phyloP scores from a whole-genome alignment of 2,888 invertebrate species.

The Oscheius sp. region DNA sequence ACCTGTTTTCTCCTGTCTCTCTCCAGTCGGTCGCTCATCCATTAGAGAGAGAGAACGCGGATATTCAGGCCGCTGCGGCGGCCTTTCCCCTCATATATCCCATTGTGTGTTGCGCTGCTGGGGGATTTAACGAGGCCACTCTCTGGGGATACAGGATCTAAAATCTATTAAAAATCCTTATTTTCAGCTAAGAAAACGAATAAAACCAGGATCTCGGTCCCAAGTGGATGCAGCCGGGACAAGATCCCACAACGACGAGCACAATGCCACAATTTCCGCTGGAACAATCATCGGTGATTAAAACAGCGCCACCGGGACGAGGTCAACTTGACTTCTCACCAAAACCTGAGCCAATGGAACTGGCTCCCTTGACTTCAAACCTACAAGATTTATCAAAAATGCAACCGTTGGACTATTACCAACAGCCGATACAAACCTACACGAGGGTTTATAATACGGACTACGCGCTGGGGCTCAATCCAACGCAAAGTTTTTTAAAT shows the following conservation, averaged over 20 bases:
- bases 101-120: conserved; percentile 22
- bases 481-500: conserved; percentile 16
- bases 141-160: neutral
- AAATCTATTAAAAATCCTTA: neutral
- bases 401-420: conserved; percentile 64
- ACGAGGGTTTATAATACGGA: conserved; percentile 44
- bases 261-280: conserved; percentile 59
- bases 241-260: conserved; percentile 9
- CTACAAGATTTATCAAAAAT: conserved; percentile 69
- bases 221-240: conserved; percentile 33
- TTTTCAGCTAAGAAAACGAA: neutral
- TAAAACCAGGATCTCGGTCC: neutral
- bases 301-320: conserved; percentile 71
- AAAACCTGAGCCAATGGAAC: conserved; percentile 71
- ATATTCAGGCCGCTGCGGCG: conserved; percentile 31
- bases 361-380: conserved; percentile 60
- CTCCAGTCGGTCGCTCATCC: conserved; percentile 22
- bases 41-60: conserved; percentile 20
- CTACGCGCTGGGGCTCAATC: conserved; percentile 23
- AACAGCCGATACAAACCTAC: conserved; percentile 46
- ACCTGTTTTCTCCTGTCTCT: conserved; percentile 34
- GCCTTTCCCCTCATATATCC: conserved; percentile 10
- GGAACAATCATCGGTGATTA: conserved; percentile 69
- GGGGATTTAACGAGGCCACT: conserved; percentile 1
- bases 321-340: conserved; percentile 61